Conservation (phyloP, 2,113 vertebrate genomes). For the Malurus cyaneus region DNA sequence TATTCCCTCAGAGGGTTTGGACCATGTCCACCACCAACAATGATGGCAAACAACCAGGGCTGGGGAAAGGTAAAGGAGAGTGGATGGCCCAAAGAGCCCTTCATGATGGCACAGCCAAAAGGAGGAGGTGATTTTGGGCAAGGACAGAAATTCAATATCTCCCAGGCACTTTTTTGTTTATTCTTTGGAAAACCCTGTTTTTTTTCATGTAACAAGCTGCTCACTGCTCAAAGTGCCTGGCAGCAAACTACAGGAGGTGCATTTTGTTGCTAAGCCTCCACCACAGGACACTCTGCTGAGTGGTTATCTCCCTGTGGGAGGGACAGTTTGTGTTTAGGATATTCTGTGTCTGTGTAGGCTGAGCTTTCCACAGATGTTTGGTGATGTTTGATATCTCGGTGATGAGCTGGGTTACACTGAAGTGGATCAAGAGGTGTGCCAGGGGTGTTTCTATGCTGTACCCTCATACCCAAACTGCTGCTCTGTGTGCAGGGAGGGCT, state of each 20-base stretch:
- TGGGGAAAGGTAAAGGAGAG: neutral
- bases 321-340: neutral
- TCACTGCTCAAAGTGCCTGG: neutral
- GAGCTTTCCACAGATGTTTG: neutral
- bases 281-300: neutral
- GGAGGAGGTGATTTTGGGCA: neutral
- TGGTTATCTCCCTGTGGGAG: neutral
- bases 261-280: neutral
- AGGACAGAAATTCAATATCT: neutral
- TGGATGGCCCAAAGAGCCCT: neutral
- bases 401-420: neutral
- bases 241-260: neutral
- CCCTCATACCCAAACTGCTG: neutral
- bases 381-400: neutral
- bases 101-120: neutral
- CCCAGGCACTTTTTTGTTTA: neutral
- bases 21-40: neutral
- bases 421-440: rapidly evolving
- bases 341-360: neutral
- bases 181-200: neutral
- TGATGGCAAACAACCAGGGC: rapidly evolving
- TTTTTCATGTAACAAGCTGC: neutral
- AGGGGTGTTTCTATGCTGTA: neutral
- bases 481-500: neutral
- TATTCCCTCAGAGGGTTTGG: neutral